Evolutionary conservation across 2,797 vertebrate species (phyloP).

Genomic region (Potorous gilbertii): DNA sequence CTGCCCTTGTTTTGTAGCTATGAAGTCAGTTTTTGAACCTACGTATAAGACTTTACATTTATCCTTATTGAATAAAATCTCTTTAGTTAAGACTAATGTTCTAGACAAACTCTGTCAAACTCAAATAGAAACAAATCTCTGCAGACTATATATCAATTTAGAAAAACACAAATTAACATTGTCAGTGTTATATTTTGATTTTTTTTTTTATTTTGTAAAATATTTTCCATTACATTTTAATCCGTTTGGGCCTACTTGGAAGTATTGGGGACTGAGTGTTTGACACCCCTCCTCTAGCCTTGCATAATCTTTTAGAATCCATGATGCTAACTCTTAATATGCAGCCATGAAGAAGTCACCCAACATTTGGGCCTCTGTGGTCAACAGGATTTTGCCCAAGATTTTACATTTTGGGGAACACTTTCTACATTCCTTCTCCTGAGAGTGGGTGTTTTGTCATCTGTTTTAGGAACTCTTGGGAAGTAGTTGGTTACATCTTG

Average conservation of each 20-base stretch:
- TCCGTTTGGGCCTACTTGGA: not conserved
- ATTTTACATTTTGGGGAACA: not conserved
- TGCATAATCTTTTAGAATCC: not conserved
- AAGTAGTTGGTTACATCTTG: not conserved
- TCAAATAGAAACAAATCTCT: not conserved
- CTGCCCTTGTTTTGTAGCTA: not conserved
- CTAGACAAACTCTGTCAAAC: not conserved
- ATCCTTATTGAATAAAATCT: not conserved
- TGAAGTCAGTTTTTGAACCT: not conserved
- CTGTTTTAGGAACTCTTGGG: not conserved
- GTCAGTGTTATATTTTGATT: not conserved
- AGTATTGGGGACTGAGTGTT: not conserved
- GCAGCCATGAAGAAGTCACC: not conserved
- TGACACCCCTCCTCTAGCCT: not conserved
- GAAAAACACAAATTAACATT: not conserved
- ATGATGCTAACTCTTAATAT: not conserved
- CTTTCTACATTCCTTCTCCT: not conserved
- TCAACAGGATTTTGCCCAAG: not conserved
- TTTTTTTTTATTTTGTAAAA: not conserved
- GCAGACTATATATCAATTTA: not conserved
- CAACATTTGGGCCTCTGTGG: not conserved
- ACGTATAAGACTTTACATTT: not conserved
- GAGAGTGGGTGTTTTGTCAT: not conserved
- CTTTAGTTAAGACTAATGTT: not conserved
- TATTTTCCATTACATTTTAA: not conserved